phyloP scores from a whole-genome alignment of 2,888 invertebrate species.

The Leptopterna dolabrata region DNA sequence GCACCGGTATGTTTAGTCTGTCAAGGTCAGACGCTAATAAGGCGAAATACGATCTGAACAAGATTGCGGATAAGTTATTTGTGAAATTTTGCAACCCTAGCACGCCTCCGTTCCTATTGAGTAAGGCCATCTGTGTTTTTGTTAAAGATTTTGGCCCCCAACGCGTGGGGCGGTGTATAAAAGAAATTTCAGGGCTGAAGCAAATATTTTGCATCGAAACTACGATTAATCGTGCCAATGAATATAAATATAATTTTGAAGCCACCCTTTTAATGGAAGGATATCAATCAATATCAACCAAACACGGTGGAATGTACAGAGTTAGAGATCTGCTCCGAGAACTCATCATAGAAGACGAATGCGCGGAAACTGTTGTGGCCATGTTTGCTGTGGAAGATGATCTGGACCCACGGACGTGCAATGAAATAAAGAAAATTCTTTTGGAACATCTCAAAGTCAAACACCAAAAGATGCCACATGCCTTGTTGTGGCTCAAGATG shows the following conservation, averaged over 20 bases:
- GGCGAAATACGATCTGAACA: background rate
- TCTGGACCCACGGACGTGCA: background rate
- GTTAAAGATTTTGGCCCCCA: background rate
- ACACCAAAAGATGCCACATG: background rate
- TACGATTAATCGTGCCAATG: background rate
- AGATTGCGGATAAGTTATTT: slow-evolving; percentile 1
- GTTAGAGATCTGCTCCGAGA: background rate
- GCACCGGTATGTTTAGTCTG: background rate
- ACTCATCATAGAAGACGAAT: slow-evolving; percentile 24
- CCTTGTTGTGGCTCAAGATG: slow-evolving; percentile 1
- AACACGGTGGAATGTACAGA: background rate
- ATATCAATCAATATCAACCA: background rate
- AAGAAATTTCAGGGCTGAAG: background rate
- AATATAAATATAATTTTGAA: background rate
- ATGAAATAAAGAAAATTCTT: slow-evolving; percentile 1
- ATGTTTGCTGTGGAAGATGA: background rate
- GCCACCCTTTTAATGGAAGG: slow-evolving; percentile 3
- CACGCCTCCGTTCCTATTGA: background rate
- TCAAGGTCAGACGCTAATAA: background rate
- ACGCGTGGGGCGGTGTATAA: background rate
- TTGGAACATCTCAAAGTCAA: background rate
- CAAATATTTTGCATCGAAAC: background rate
- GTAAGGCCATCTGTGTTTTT: background rate
- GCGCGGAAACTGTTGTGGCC: slow-evolving; percentile 20
- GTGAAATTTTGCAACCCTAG: background rate